These are phyloP conservation scores for Scaptomyza parva DNA, from an alignment of 2,888 invertebrate genomes.

Conservation along the genomic window DNA sequence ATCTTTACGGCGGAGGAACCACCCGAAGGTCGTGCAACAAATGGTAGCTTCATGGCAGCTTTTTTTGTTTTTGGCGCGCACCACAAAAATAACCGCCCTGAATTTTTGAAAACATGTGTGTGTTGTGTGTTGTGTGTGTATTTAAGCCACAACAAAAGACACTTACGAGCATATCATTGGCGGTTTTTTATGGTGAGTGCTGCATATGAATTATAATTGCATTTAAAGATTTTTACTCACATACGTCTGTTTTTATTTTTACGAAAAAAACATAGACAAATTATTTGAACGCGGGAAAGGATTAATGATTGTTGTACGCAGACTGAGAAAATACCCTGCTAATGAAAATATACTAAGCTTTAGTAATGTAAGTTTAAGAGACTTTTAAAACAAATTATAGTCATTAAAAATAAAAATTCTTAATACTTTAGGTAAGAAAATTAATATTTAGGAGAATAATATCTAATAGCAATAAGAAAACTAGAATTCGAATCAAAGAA, in stretches of 20 bases:
- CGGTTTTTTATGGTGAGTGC: slow-evolving; percentile 55
- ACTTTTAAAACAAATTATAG: no score
- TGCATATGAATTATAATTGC: slow-evolving; percentile 67
- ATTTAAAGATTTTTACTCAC: slow-evolving; percentile 68
- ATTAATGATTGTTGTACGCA: background rate
- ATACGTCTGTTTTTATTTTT: slow-evolving; percentile 23
- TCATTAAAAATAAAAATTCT: no score
- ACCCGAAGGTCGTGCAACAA: slow-evolving; percentile 64
- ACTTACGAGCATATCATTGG: slow-evolving; percentile 75
- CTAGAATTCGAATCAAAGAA: no score
- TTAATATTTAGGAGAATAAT: no score
- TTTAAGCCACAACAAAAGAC: slow-evolving; percentile 75
- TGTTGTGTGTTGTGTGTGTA: slow-evolving; percentile 36
- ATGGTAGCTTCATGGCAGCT: slow-evolving; percentile 67
- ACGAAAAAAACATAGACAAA: slow-evolving; percentile 24
- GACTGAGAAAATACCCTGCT: slow-evolving; percentile 23
- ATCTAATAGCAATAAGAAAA: no score
- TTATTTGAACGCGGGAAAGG: background rate
- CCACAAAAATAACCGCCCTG: slow-evolving; percentile 38
- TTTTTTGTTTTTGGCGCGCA: slow-evolving; percentile 45
- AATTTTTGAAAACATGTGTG: slow-evolving; percentile 5
- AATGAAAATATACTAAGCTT: no score
- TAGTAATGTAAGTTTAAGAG: no score
- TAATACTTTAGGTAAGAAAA: no score
- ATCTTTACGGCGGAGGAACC: slow-evolving; percentile 50